Conservation (phyloP, 2,113 vertebrate species). For the Sapajus apella region DNA sequence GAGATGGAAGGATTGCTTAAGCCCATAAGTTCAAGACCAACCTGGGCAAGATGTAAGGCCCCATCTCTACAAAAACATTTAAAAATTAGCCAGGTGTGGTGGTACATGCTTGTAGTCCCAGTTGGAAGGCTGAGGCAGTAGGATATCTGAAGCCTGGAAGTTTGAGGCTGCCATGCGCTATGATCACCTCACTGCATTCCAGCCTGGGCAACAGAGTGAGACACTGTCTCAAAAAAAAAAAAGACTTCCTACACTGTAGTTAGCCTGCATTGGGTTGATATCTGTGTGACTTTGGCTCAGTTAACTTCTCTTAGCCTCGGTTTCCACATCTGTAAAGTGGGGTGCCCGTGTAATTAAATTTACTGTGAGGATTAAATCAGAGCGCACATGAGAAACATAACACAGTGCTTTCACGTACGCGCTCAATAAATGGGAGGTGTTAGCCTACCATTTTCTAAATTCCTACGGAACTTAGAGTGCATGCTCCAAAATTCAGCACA, state of each 20-base stretch:
- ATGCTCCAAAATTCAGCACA: not conserved
- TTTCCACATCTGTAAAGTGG: not conserved
- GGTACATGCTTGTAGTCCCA: no score
- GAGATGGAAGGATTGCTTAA: no score
- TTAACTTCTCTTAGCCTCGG: not conserved
- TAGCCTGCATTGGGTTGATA: not conserved
- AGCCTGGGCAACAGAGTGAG: no score
- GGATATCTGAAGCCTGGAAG: no score
- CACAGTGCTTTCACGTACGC: fast-evolving
- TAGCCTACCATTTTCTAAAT: not conserved
- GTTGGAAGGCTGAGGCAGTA: no score
- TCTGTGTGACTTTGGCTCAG: not conserved
- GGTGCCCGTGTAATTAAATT: not conserved
- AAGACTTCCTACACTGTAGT: not conserved
- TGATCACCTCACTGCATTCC: no score
- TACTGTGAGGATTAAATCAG: not conserved
- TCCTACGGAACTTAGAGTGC: not conserved
- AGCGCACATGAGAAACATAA: not conserved
- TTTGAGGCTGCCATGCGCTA: no score
- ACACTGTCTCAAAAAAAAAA: no score
- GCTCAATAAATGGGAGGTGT: not conserved
- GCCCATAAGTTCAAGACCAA: no score
- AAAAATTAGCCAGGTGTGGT: no score
- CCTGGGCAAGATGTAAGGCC: no score
- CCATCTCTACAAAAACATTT: no score